These are phyloP conservation scores for Nasonia oneida DNA, from an alignment of 2,888 invertebrate species.

Conservation along the genomic window DNA sequence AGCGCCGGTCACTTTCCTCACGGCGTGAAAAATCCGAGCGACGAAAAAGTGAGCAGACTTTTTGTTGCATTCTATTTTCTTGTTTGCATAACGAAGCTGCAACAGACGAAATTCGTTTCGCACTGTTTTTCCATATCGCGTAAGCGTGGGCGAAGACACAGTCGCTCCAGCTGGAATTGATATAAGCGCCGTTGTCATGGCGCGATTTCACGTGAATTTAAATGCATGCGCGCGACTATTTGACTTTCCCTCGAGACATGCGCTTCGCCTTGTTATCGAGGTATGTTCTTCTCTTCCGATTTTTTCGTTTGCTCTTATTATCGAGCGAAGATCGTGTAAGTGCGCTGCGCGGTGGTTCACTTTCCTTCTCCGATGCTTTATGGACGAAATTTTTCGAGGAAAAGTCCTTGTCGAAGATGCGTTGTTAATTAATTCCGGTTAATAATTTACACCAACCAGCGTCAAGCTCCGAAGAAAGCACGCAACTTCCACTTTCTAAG, in stretches of 20 bases:
- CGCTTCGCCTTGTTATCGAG: not conserved
- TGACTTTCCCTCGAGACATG: conserved; percentile 3
- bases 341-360: not conserved
- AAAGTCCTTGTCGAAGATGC: not conserved
- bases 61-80: conserved; percentile 20
- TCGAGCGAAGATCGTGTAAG: not conserved
- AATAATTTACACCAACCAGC: not conserved
- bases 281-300: not conserved
- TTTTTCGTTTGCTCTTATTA: not conserved
- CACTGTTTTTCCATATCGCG: not conserved
- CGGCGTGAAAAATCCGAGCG: not conserved
- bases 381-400: not conserved
- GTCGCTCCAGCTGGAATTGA: not conserved
- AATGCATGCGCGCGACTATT: not conserved
- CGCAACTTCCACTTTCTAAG: not conserved
- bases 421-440: not conserved
- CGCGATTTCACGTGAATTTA: conserved; percentile 34
- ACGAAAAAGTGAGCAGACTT: not conserved
- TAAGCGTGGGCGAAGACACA: not conserved
- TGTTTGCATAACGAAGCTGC: conserved; percentile 20
- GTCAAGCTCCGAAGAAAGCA: not conserved
- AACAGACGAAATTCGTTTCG: not conserved
- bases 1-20: not conserved
- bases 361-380: not conserved
- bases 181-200: not conserved